Evolutionary conservation across 2,888 invertebrate genomes (phyloP).

Genomic region (Hypercompe scribonia): DNA sequence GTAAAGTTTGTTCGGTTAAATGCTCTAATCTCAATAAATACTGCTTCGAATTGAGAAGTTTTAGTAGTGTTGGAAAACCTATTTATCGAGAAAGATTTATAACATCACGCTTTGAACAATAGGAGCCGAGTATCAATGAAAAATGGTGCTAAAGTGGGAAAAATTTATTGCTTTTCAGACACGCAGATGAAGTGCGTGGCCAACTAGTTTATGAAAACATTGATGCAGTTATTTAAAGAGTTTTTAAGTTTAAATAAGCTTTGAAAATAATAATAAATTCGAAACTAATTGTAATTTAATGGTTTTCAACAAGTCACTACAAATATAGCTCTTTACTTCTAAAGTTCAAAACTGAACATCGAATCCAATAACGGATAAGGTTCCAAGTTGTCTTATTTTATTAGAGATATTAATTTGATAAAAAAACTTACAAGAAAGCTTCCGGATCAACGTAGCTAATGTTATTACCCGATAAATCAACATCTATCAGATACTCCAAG

Average conservation of each 20-base stretch:
- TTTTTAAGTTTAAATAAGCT: neutral
- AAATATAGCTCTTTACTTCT: too few species aligned
- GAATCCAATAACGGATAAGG: neutral
- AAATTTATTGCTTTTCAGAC: too few species aligned
- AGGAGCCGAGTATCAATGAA: neutral
- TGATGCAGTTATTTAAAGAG: too few species aligned
- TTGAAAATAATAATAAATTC: neutral
- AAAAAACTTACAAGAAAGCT: slow-evolving; percentile 87
- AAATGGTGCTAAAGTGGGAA: neutral
- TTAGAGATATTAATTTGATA: neutral
- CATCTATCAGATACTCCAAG: slow-evolving; percentile 89
- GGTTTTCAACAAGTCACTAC: neutral
- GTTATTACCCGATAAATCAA: slow-evolving; percentile 89
- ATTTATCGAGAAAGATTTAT: neutral
- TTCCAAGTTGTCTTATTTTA: neutral
- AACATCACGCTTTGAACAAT: neutral
- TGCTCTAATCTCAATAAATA: neutral
- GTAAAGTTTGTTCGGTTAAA: neutral
- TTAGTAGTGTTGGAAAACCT: neutral
- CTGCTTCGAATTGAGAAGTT: neutral
- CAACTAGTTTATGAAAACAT: too few species aligned
- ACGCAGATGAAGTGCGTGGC: too few species aligned
- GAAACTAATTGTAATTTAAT: neutral
- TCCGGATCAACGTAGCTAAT: slow-evolving; percentile 89
- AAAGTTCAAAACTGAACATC: too few species aligned